These are phyloP conservation scores for Paraescarpia echinospica DNA, from an alignment of 1,140 invertebrate species.

Conservation along the genomic window DNA sequence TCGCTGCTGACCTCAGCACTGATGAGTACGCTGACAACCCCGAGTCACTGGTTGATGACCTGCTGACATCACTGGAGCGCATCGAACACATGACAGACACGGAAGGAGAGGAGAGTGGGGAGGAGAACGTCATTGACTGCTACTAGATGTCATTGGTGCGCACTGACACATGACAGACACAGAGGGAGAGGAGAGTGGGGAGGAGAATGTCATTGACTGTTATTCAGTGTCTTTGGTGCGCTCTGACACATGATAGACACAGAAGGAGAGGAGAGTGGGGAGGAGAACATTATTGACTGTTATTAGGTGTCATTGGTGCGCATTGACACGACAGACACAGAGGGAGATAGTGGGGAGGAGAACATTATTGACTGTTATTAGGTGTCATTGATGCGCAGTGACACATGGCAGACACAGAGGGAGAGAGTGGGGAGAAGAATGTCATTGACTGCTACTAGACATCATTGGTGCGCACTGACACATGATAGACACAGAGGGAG, in stretches of 20 bases:
- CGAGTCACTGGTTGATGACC: slow-evolving; percentile 30
- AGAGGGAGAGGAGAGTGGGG: not conserved
- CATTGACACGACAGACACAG: no score
- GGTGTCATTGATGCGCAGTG: no score
- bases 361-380: no score
- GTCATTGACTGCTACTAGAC: no score
- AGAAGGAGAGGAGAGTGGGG: not conserved
- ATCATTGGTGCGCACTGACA: no score
- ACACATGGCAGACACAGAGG: no score
- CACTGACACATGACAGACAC: not conserved
- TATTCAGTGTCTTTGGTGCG: not conserved
- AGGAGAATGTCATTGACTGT: not conserved
- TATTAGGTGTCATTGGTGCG: not conserved
- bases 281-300: not conserved
- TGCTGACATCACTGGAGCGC: slow-evolving; percentile 26
- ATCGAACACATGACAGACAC: not conserved
- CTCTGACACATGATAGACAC: not conserved
- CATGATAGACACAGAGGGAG: not conserved
- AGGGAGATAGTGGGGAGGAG: no score
- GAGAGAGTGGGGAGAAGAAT: no score
- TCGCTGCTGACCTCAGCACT: not conserved
- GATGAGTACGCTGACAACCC: slow-evolving; percentile 33
- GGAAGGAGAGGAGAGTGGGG: slow-evolving; percentile 7
- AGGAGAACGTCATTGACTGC: slow-evolving; percentile 36
- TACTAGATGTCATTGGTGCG: slow-evolving; percentile 23